Percentiles rank a stretch among this genome's conserved stretches.
Evolutionary conservation across 2,888 invertebrate genomes (phyloP).

Genomic region (Lepidochitona cinerea): DNA sequence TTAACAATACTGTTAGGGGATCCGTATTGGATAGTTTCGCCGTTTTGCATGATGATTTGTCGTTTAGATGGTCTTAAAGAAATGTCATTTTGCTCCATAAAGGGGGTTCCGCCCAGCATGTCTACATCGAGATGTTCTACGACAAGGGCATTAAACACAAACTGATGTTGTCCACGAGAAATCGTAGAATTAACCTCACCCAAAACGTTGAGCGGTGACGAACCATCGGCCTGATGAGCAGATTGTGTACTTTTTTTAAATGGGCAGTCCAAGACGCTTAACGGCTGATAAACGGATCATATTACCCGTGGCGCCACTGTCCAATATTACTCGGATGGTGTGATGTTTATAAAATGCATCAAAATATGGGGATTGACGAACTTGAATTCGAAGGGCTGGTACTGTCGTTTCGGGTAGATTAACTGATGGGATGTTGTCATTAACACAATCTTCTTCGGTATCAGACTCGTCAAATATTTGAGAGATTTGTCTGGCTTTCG

Average conservation of each 20-base stretch:
- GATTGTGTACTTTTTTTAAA: too few species aligned
- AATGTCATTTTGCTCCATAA: conserved; percentile 39
- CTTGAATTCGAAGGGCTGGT: background rate
- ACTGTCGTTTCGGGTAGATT: background rate
- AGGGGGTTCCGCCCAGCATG: conserved; percentile 33
- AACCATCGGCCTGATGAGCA: too few species aligned
- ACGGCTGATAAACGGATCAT: too few species aligned
- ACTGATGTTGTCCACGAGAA: too few species aligned
- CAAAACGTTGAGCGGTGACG: too few species aligned
- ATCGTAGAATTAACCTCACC: too few species aligned
- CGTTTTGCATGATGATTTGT: conserved; percentile 20
- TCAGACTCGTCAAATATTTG: background rate
- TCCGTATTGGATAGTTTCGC: conserved; percentile 8
- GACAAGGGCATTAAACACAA: too few species aligned
- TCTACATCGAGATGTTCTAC: conserved; percentile 35
- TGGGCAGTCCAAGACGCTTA: too few species aligned
- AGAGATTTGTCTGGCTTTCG: background rate
- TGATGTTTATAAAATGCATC: too few species aligned
- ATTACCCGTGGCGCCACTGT: too few species aligned
- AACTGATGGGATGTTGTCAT: background rate
- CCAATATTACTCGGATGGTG: too few species aligned
- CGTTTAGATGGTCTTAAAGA: conserved; percentile 29
- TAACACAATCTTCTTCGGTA: background rate
- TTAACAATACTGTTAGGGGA: background rate
- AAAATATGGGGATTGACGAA: background rate